Percentiles rank a stretch among this genome's conserved stretches.
Conservation (phyloP, 2,113 vertebrate species). For the Podarcis cretensis region DNA sequence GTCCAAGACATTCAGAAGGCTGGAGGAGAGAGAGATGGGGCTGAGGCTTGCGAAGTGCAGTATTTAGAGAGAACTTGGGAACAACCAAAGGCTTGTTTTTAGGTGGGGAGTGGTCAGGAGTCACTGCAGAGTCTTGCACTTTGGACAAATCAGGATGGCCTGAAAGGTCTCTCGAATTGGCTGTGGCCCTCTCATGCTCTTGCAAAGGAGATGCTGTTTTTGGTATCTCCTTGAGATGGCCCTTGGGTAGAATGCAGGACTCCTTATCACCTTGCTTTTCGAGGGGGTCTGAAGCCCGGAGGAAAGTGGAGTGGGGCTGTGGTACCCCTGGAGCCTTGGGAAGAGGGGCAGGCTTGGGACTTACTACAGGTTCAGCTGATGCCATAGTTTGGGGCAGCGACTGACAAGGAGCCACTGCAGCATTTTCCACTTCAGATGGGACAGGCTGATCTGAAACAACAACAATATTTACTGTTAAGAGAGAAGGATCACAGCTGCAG, state of each 20-base stretch:
- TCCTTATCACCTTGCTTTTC: not conserved
- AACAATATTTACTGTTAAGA: not conserved
- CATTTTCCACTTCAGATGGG: not conserved
- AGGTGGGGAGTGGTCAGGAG: not conserved
- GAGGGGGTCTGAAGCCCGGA: not conserved
- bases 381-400: not conserved
- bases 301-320: not conserved
- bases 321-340: not conserved
- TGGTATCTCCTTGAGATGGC: not conserved
- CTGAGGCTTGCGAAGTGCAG: not conserved
- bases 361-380: not conserved
- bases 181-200: not conserved
- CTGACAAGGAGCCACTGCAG: not conserved
- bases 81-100: not conserved
- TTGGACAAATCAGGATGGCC: not conserved
- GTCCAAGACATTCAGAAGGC: not conserved
- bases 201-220: not conserved
- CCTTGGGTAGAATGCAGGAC: not conserved
- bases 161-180: not conserved
- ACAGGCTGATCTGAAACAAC: not conserved
- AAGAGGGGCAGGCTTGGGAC: not conserved
- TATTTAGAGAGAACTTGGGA: not conserved
- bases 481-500: not conserved
- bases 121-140: not conserved
- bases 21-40: not conserved